A percentile compares a stretch with the other conserved stretches of the same genome.
These are phyloP conservation scores for Hylyphantes graminicola DNA, from an alignment of 1,140 invertebrate genomes.

Conservation along the genomic window DNA sequence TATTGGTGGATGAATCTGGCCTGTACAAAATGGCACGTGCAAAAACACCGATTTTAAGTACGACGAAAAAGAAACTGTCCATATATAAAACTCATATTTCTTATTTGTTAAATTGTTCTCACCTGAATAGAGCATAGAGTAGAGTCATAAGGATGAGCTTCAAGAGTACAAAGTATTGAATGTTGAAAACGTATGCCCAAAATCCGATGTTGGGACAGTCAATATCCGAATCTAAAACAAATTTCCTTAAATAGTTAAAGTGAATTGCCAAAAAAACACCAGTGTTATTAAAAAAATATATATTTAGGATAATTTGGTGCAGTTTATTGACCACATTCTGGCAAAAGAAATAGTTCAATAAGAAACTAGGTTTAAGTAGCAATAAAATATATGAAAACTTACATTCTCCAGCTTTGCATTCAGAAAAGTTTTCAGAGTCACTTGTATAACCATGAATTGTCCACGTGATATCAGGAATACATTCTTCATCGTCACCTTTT, in stretches of 20 bases:
- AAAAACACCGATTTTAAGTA: no score
- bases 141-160: constrained; percentile 70
- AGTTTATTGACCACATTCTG: no score
- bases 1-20: no score
- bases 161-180: constrained; percentile 69
- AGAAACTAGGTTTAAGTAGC: background rate
- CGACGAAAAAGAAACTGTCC: no score
- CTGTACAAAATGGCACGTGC: no score
- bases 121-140: constrained; percentile 70
- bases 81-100: no score
- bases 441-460: background rate
- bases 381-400: constrained; percentile 2
- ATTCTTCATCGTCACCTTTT: no score
- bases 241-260: background rate
- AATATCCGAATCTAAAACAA: constrained; percentile 56
- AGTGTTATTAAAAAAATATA: background rate
- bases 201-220: constrained; percentile 67
- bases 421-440: background rate
- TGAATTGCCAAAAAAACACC: background rate
- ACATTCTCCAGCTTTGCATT: constrained; percentile 40
- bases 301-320: background rate
- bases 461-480: no score
- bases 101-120: background rate
- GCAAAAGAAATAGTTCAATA: background rate
- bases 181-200: constrained; percentile 68